A percentile compares a stretch with the other conserved stretches of the same genome.
These are phyloP conservation scores for Carposina sasakii DNA, from an alignment of 1,140 invertebrate genomes.

Conservation along the genomic window DNA sequence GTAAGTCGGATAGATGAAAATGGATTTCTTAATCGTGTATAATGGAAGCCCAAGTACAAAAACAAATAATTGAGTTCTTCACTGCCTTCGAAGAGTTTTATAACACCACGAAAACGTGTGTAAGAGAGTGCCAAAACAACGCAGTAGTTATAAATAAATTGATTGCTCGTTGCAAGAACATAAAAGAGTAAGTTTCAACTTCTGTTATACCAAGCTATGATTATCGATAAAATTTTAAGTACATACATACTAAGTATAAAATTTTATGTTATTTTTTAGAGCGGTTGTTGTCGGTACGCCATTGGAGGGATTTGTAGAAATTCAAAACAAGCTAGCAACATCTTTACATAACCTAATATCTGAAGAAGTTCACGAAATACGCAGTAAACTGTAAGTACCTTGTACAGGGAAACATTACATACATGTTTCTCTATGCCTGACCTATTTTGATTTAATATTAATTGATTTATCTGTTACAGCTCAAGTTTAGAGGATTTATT, in stretches of 20 bases:
- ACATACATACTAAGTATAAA: no score
- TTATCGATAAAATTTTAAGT: neutral
- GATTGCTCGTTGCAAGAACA: slow-evolving; percentile 51
- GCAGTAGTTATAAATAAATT: slow-evolving; percentile 64
- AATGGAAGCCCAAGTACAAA: slow-evolving; percentile 64
- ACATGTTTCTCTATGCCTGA: neutral
- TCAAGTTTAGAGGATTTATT: slow-evolving; percentile 43
- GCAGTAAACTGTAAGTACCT: slow-evolving; percentile 46
- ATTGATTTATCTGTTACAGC: slow-evolving; percentile 35
- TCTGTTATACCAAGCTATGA: neutral
- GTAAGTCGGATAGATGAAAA: no score
- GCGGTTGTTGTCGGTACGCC: slow-evolving; percentile 43
- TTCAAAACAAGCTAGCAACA: slow-evolving; percentile 45
- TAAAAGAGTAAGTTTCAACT: slow-evolving; percentile 51
- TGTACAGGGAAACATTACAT: no score
- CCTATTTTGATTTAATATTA: neutral
- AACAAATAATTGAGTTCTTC: slow-evolving; percentile 64
- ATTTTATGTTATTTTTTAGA: slow-evolving; percentile 34
- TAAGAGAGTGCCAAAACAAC: slow-evolving; percentile 66
- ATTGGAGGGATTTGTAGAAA: slow-evolving; percentile 45
- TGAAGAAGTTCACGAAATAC: slow-evolving; percentile 41
- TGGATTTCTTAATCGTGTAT: slow-evolving; percentile 25
- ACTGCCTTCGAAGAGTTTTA: slow-evolving; percentile 59
- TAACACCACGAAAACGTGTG: slow-evolving; percentile 52
- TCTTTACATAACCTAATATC: slow-evolving; percentile 49